phyloP scores from a whole-genome alignment of 2,888 invertebrate genomes.

The Cataglyphis rosenhaueri region DNA sequence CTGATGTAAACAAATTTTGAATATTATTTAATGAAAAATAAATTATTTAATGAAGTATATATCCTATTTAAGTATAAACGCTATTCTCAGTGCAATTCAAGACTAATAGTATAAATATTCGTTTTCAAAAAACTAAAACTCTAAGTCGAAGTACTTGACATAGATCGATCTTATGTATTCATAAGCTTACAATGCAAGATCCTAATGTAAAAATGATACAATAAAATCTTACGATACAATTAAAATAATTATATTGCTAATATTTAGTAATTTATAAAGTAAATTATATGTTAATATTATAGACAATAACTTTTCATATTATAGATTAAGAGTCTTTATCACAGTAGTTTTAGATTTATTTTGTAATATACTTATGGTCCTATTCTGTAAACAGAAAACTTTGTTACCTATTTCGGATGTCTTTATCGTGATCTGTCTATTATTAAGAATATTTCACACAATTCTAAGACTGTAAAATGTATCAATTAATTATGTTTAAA shows the following conservation, averaged over 20 bases:
- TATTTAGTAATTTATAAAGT: too few species aligned
- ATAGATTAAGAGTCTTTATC: slow-evolving; percentile 53
- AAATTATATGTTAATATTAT: slow-evolving; percentile 33
- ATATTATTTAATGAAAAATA: background rate
- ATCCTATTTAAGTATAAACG: background rate
- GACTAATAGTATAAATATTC: slow-evolving; percentile 2
- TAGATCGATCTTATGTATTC: background rate
- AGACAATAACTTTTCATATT: slow-evolving; percentile 32
- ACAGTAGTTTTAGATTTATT: slow-evolving; percentile 56
- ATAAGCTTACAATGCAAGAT: slow-evolving; percentile 5
- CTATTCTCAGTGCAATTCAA: background rate
- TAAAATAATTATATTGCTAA: slow-evolving; percentile 34
- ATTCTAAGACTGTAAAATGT: slow-evolving; percentile 5
- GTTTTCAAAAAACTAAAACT: slow-evolving; percentile 5
- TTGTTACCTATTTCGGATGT: background rate
- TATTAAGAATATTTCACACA: background rate
- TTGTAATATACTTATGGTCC: slow-evolving; percentile 39
- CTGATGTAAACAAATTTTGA: background rate
- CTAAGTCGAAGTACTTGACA: background rate
- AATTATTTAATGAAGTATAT: background rate
- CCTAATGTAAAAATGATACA: slow-evolving; percentile 3
- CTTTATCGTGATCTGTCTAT: slow-evolving; percentile 10
- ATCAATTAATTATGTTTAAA: background rate
- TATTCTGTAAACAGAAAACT: slow-evolving; percentile 14
- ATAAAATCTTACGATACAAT: background rate